Evolutionary conservation across 2,888 invertebrate genomes (phyloP).

Genomic region (Drosophila paracracens): DNA sequence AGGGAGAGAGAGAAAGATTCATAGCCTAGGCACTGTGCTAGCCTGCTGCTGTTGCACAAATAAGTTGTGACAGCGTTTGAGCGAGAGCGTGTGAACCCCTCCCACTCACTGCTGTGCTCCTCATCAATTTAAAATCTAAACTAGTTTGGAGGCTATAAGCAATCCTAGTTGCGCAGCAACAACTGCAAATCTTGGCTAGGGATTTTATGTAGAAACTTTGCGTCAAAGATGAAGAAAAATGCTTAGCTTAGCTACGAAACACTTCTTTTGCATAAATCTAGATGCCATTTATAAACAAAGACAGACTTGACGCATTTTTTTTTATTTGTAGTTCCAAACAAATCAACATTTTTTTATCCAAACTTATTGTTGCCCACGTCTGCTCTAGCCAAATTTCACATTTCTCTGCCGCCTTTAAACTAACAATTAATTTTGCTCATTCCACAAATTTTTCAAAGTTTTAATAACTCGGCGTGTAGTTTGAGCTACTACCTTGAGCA

Average conservation of each 20-base stretch:
- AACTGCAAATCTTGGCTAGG: background rate
- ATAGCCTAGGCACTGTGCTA: constrained; percentile 13
- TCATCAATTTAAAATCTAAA: constrained; percentile 38
- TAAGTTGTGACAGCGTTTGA: constrained; percentile 28
- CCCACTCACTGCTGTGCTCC: background rate
- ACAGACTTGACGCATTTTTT: background rate
- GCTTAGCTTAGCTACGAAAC: background rate
- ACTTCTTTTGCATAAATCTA: background rate
- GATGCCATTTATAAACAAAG: background rate
- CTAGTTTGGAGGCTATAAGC: constrained; percentile 27
- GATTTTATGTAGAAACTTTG: constrained; percentile 8
- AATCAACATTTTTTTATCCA: background rate
- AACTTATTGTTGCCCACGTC: background rate
- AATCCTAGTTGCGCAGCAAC: constrained; percentile 13
- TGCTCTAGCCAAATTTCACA: background rate
- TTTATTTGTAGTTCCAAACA: background rate
- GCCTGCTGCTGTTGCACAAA: constrained; percentile 23
- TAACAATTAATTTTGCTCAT: background rate
- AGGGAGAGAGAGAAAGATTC: background rate
- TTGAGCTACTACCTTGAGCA: background rate
- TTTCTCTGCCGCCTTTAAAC: background rate
- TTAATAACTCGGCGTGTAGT: constrained; percentile 14
- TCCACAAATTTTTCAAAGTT: background rate
- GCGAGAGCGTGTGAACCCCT: background rate
- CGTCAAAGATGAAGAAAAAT: background rate